Evolutionary conservation across 2,797 vertebrate genomes (phyloP).

Genomic region (Gastrophryne carolinensis): DNA sequence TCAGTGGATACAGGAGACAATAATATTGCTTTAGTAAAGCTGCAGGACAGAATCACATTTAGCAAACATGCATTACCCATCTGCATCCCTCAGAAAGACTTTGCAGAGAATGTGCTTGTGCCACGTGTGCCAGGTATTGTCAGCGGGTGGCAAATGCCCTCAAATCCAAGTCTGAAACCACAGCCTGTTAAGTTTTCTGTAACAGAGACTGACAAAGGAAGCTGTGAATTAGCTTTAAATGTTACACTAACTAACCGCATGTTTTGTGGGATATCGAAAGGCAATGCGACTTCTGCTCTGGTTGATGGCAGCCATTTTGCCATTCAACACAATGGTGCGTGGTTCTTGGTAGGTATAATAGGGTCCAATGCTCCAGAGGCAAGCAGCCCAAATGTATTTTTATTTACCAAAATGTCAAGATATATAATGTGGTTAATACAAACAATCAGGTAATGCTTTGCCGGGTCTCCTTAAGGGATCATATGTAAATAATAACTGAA

Average conservation of each 20-base stretch:
- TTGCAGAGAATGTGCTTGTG: slow-evolving; percentile 81
- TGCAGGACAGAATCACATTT: slow-evolving; percentile 65
- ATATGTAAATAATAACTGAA: neutral
- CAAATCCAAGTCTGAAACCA: neutral
- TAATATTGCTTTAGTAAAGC: slow-evolving; percentile 75
- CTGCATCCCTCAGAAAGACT: slow-evolving; percentile 83
- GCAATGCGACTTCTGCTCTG: neutral
- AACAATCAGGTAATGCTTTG: slow-evolving; percentile 38
- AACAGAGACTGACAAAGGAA: slow-evolving; percentile 65
- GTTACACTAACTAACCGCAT: slow-evolving; percentile 80
- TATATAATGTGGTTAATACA: slow-evolving; percentile 78
- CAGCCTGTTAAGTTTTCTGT: slow-evolving; percentile 27
- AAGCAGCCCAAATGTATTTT: slow-evolving; percentile 56
- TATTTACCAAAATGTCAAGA: slow-evolving; percentile 84
- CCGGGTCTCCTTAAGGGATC: too few species aligned
- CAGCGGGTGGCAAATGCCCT: slow-evolving; percentile 56
- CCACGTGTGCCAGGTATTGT: slow-evolving; percentile 61
- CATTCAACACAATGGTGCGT: slow-evolving; percentile 72
- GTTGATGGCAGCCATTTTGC: slow-evolving; percentile 71
- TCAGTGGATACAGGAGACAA: slow-evolving; percentile 61
- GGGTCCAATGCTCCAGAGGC: slow-evolving; percentile 53
- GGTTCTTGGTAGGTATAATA: slow-evolving; percentile 82
- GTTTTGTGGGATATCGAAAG: slow-evolving; percentile 73
- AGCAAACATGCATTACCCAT: slow-evolving; percentile 65
- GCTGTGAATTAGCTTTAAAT: slow-evolving; percentile 72